These are phyloP conservation scores for Hanleya hanleyi DNA, from an alignment of 2,888 invertebrate species.

Conservation along the genomic window DNA sequence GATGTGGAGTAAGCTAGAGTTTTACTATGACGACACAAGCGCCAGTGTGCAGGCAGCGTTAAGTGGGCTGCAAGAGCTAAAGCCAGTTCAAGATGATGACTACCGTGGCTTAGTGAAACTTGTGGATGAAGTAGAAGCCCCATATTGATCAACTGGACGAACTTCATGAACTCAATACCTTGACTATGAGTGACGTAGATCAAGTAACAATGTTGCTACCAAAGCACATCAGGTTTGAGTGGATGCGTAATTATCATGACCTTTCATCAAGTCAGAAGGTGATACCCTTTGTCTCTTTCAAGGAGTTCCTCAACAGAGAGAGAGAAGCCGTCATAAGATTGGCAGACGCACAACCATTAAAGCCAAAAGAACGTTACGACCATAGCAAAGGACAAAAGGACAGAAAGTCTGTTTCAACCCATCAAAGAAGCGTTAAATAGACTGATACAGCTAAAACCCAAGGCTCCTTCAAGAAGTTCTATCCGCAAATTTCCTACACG, in stretches of 20 bases:
- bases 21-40: background rate
- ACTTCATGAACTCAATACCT: background rate
- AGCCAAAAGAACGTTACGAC: too few species aligned
- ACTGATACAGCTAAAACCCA: too few species aligned
- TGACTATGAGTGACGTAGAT: constrained; percentile 7
- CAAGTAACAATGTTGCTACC: background rate
- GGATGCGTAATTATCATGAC: background rate
- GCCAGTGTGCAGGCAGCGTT: background rate
- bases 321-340: background rate
- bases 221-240: background rate
- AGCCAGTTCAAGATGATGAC: background rate
- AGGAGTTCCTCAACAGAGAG: background rate
- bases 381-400: too few species aligned
- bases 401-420: too few species aligned
- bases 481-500: too few species aligned
- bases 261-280: background rate
- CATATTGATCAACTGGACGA: background rate
- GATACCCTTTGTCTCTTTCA: constrained; percentile 3
- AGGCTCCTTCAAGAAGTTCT: too few species aligned
- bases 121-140: background rate
- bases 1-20: background rate
- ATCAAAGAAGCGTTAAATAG: too few species aligned
- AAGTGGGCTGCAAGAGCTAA: background rate
- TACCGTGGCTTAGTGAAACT: background rate
- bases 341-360: too few species aligned